Percentiles rank a stretch among this genome's conserved stretches.
Conservation (phyloP, 2,888 invertebrate genomes). For the Papilio elwesi region DNA sequence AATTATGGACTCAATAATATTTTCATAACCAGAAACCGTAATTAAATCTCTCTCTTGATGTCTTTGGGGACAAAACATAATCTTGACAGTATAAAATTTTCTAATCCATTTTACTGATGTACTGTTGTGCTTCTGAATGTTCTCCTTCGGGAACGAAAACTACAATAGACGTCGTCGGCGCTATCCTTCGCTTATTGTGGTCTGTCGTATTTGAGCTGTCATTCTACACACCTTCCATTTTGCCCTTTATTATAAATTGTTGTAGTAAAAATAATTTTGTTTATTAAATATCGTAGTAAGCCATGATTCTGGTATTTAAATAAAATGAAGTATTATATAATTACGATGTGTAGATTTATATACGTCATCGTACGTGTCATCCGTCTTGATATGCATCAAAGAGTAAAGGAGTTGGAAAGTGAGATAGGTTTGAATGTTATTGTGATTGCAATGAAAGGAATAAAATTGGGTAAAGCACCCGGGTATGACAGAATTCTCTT, state of each 20-base stretch:
- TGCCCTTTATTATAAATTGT: background rate
- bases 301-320: background rate
- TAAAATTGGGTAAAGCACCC: too few species aligned
- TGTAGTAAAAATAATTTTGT: background rate
- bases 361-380: too few species aligned
- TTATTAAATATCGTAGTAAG: background rate
- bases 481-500: too few species aligned
- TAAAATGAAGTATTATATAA: too few species aligned
- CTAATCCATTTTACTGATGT: too few species aligned
- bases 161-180: too few species aligned
- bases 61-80: background rate
- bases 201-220: background rate
- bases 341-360: too few species aligned
- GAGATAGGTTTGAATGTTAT: background rate
- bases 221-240: background rate
- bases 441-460: too few species aligned
- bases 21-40: too few species aligned
- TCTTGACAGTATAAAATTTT: background rate
- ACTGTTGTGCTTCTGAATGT: too few species aligned
- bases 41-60: background rate
- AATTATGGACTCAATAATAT: background rate
- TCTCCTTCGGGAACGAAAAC: too few species aligned
- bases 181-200: background rate
- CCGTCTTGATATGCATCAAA: background rate
- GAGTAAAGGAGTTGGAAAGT: too few species aligned